phyloP scores from a whole-genome alignment of 2,797 vertebrate species.

The Chelon auratus region DNA sequence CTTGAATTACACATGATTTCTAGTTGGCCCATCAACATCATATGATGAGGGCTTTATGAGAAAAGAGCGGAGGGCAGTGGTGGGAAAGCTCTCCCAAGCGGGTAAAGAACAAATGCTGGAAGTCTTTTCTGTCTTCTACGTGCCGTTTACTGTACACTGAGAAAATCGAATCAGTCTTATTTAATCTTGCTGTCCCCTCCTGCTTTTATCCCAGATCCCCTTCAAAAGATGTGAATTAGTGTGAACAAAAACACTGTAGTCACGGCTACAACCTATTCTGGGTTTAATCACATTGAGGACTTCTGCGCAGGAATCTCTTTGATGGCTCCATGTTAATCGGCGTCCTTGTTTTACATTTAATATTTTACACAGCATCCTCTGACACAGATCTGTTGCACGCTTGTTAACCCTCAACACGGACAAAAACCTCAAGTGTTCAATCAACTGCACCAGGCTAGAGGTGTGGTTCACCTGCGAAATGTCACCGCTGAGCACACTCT shows the following conservation, averaged over 20 bases:
- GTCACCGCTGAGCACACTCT: too few relatives aligned
- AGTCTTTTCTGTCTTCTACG: slow-evolving; percentile 10
- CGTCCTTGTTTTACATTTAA: neutral
- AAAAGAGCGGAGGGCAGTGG: slow-evolving; percentile 3
- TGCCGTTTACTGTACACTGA: neutral
- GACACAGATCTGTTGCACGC: neutral
- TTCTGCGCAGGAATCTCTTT: neutral
- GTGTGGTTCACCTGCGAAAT: slow-evolving; percentile 17
- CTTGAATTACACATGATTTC: neutral
- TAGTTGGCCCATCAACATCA: neutral
- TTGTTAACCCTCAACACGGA: slow-evolving; percentile 9
- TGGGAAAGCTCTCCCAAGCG: slow-evolving; percentile 16
- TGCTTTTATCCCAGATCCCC: too few relatives aligned
- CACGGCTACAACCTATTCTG: neutral
- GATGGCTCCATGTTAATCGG: neutral
- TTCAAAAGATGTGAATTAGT: too few relatives aligned
- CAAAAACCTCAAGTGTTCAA: neutral
- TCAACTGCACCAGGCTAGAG: slow-evolving; percentile 10
- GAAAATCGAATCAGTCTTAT: too few relatives aligned
- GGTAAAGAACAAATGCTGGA: slow-evolving; percentile 27
- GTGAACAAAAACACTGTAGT: neutral
- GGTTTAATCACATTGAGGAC: slow-evolving; percentile 3
- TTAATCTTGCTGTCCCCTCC: too few relatives aligned
- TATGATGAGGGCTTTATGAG: slow-evolving; percentile 1
- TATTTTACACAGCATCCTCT: neutral